Conservation (phyloP, 2,888 invertebrate genomes). For the Gasteruption jaculator region DNA sequence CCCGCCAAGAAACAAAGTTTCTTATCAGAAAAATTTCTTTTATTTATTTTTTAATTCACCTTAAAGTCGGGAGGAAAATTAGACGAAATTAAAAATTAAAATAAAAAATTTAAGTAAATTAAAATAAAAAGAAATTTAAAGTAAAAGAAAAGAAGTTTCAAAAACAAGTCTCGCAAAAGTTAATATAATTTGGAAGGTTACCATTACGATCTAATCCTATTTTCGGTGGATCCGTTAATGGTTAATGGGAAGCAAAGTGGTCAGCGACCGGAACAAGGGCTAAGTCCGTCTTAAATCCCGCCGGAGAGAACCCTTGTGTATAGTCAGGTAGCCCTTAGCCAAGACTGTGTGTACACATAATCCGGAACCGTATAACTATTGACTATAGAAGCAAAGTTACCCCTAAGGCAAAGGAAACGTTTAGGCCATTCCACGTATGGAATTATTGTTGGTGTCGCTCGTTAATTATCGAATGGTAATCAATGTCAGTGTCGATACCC, state of each 20-base stretch:
- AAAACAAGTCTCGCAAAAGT: no score
- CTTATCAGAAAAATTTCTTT: no score
- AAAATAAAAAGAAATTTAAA: no score
- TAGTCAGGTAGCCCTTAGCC: constrained; percentile 37
- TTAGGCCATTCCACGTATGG: constrained; percentile 15
- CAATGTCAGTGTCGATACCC: constrained; percentile 28
- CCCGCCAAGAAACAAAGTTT: no score
- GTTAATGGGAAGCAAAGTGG: constrained; percentile 52
- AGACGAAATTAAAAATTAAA: no score
- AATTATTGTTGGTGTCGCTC: constrained; percentile 22
- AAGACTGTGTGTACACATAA: constrained; percentile 46
- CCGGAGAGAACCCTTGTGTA: constrained; percentile 38
- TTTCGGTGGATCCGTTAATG: constrained; percentile 51
- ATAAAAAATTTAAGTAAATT: no score
- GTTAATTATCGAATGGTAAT: constrained; percentile 35
- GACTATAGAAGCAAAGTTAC: no score
- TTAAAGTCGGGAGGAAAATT: no score
- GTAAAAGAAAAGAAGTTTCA: no score
- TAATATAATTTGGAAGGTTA: no score
- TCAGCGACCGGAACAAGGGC: constrained; percentile 51
- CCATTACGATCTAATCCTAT: constrained; percentile 46
- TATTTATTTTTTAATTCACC: no score
- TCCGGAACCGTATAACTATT: constrained; percentile 46
- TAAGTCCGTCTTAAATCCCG: constrained; percentile 52
- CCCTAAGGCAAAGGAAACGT: no score